Conservation (phyloP, 2,113 vertebrate genomes). For the Callithrix jacchus region DNA sequence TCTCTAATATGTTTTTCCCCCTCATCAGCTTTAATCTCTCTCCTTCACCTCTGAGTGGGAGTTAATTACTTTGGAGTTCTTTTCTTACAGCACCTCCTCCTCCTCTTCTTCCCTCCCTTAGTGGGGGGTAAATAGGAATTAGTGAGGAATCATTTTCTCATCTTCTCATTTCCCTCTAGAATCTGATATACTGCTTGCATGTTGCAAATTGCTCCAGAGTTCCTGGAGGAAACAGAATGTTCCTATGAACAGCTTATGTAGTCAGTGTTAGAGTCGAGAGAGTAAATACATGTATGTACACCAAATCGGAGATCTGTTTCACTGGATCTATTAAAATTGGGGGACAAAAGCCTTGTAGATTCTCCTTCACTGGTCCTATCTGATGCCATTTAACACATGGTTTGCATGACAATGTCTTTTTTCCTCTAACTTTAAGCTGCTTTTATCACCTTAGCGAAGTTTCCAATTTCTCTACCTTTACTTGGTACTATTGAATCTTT, state of each 20-base stretch:
- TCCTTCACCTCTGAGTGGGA: slow-evolving; percentile 30
- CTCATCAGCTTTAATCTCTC: background rate
- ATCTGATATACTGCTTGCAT: background rate
- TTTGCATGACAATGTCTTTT: background rate
- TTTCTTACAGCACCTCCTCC: background rate
- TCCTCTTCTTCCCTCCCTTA: background rate
- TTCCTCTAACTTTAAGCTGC: background rate
- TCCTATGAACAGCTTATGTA: background rate
- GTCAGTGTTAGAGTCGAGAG: background rate
- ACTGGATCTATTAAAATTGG: background rate
- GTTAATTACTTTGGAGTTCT: slow-evolving; percentile 20
- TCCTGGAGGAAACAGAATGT: background rate
- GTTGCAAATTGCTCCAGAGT: background rate
- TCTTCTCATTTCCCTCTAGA: background rate
- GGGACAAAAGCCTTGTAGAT: background rate
- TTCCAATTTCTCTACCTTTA: background rate
- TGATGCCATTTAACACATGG: background rate
- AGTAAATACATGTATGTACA: background rate
- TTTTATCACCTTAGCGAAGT: background rate
- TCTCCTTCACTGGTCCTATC: background rate
- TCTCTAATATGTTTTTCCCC: background rate
- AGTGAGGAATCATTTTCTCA: background rate
- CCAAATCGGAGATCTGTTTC: background rate
- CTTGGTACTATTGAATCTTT: background rate
- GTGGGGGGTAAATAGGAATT: slow-evolving; percentile 35